phyloP scores from a whole-genome alignment of 2,797 vertebrate species.

The Poecilia wingei region DNA sequence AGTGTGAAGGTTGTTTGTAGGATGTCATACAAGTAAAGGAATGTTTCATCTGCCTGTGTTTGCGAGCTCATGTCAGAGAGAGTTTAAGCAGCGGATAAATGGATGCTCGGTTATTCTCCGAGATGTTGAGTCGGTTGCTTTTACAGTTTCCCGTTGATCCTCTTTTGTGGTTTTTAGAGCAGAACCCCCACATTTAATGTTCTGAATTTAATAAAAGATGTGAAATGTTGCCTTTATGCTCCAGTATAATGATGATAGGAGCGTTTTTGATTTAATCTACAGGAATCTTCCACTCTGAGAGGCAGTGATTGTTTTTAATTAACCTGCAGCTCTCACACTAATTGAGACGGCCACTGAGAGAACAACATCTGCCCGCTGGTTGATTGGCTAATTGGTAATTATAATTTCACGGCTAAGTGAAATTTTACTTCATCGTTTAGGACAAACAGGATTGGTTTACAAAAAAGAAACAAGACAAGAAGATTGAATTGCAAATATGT shows the following conservation, averaged over 20 bases:
- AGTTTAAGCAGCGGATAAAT: slow-evolving; percentile 36
- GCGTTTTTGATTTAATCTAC: slow-evolving; percentile 26
- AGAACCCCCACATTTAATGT: background rate
- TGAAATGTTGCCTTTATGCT: background rate
- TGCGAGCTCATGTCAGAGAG: slow-evolving; percentile 27
- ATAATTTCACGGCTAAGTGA: slow-evolving; percentile 64
- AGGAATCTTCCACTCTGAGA: slow-evolving; percentile 19
- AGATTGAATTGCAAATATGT: background rate
- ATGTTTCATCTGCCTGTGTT: background rate
- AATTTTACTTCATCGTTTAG: slow-evolving; percentile 30
- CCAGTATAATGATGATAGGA: background rate
- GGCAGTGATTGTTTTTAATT: slow-evolving; percentile 60
- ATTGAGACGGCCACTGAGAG: slow-evolving; percentile 36
- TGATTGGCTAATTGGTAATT: slow-evolving; percentile 70
- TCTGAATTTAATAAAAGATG: background rate
- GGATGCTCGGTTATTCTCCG: slow-evolving; percentile 30
- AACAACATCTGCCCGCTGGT: slow-evolving; percentile 41
- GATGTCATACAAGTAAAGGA: slow-evolving; percentile 15
- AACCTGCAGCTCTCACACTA: slow-evolving; percentile 56
- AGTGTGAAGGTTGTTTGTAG: slow-evolving; percentile 73
- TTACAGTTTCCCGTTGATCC: slow-evolving; percentile 15
- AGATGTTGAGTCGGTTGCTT: slow-evolving; percentile 47
- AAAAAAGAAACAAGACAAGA: background rate
- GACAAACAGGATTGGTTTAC: slow-evolving; percentile 13
- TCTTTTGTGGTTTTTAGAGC: slow-evolving; percentile 7